Evolutionary conservation across 2,888 invertebrate genomes (phyloP).

Genomic region (Vanessa cardui): DNA sequence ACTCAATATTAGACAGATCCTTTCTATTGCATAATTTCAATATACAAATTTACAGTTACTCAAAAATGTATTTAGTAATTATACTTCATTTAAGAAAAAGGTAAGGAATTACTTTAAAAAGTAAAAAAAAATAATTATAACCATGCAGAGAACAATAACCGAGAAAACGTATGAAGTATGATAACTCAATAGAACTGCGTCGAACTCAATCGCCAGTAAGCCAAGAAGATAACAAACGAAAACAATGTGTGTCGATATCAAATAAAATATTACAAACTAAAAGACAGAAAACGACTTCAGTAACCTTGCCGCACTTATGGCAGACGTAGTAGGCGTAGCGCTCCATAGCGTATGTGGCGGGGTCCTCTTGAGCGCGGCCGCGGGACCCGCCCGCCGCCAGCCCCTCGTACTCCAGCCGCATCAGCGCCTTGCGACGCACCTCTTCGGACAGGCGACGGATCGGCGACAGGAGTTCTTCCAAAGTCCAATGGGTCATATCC

Average conservation of each 20-base stretch:
- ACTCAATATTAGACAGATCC: too few relatives aligned
- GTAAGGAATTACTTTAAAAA: too few relatives aligned
- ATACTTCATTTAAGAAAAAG: too few relatives aligned
- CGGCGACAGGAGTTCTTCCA: slow-evolving; percentile 90
- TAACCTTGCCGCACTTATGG: slow-evolving; percentile 93
- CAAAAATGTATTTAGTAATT: too few relatives aligned
- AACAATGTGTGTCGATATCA: too few relatives aligned
- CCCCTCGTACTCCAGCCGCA: slow-evolving; percentile 98
- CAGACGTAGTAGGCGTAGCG: slow-evolving; percentile 99
- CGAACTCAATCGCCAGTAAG: not conserved
- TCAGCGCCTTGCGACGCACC: slow-evolving; percentile 95
- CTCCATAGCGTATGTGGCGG: slow-evolving; percentile 96
- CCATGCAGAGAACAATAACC: too few relatives aligned
- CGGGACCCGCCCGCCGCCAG: slow-evolving; percentile 87
- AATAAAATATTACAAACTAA: slow-evolving; percentile 9
- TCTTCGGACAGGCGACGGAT: slow-evolving; percentile 93
- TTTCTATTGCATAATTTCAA: too few relatives aligned
- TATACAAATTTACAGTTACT: too few relatives aligned
- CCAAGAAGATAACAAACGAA: not conserved
- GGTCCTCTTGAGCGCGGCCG: slow-evolving; percentile 89
- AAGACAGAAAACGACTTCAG: slow-evolving; percentile 7
- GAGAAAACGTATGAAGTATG: too few relatives aligned
- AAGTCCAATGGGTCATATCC: slow-evolving; percentile 91
- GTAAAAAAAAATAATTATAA: too few relatives aligned
- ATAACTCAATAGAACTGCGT: not conserved